These are phyloP conservation scores for Spinus pinus DNA, from an alignment of 2,797 vertebrate species.

Conservation along the genomic window DNA sequence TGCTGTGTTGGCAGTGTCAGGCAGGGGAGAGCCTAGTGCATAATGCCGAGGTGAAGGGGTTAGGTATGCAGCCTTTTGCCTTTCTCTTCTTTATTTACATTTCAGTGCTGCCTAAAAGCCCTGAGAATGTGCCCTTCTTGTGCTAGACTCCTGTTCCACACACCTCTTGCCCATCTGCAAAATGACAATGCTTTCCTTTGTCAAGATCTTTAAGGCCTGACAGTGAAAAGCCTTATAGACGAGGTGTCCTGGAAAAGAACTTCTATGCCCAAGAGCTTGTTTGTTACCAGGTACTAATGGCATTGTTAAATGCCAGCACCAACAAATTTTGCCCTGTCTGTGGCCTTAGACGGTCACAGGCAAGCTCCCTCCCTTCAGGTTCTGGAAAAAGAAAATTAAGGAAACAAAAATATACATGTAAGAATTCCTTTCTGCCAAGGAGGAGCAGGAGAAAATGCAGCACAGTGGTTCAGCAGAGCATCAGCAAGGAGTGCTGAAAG, in stretches of 20 bases:
- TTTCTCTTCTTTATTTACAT: constrained; percentile 39
- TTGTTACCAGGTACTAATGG: not conserved
- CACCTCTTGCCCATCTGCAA: not conserved
- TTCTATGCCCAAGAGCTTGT: not conserved
- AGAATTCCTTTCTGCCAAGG: not conserved
- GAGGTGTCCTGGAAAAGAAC: not conserved
- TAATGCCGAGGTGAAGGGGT: constrained; percentile 6
- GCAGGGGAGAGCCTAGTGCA: constrained; percentile 34
- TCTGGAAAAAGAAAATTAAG: not conserved
- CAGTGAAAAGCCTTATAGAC: not conserved
- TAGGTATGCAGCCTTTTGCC: not conserved
- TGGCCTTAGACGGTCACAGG: not conserved
- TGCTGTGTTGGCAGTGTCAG: constrained; percentile 43
- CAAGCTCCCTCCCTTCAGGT: not conserved
- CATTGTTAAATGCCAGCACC: not conserved
- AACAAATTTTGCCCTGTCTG: not conserved
- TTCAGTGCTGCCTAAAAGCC: not conserved
- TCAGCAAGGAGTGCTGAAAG: not conserved
- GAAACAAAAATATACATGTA: not conserved
- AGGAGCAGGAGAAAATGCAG: fast-evolving
- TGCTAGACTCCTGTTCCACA: not conserved
- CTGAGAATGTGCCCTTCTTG: not conserved
- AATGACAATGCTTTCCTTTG: not conserved
- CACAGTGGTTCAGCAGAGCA: not conserved
- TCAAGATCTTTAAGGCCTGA: not conserved